phyloP scores from a whole-genome alignment of 2,797 vertebrate species.

The Sternotherus odoratus region DNA sequence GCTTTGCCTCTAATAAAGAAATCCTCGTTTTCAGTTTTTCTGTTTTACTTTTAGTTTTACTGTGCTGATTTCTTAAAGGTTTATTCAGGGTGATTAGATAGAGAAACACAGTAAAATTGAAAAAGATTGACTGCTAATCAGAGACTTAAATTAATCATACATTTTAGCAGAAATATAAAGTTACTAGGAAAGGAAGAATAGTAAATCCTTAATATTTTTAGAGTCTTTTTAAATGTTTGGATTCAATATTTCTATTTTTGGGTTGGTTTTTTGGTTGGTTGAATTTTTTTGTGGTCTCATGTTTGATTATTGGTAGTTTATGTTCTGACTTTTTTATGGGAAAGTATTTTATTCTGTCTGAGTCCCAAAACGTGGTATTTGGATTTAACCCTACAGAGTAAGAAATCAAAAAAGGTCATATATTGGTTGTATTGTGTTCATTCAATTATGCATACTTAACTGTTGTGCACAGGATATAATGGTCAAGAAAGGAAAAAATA shows the following conservation, averaged over 20 bases:
- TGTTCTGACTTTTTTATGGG: neutral
- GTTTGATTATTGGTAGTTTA: neutral
- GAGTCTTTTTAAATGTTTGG: neutral
- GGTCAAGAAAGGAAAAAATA: neutral
- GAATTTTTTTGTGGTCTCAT: neutral
- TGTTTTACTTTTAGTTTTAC: neutral
- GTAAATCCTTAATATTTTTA: neutral
- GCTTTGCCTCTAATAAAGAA: neutral
- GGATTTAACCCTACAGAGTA: neutral
- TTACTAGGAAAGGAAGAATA: neutral
- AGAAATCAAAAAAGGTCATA: neutral
- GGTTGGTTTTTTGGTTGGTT: neutral
- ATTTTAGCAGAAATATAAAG: neutral
- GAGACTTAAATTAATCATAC: conserved; percentile 10
- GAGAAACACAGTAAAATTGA: conserved; percentile 32
- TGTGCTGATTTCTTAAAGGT: neutral
- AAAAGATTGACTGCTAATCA: conserved; percentile 24
- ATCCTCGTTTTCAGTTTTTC: neutral
- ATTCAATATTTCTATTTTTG: neutral
- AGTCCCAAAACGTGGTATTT: neutral
- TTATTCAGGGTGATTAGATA: conserved; percentile 23
- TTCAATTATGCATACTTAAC: neutral
- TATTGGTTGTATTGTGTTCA: neutral
- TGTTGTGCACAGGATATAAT: neutral
- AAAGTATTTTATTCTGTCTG: neutral